Conservation (phyloP, 1,140 invertebrate species). For the Portunus trituberculatus region DNA sequence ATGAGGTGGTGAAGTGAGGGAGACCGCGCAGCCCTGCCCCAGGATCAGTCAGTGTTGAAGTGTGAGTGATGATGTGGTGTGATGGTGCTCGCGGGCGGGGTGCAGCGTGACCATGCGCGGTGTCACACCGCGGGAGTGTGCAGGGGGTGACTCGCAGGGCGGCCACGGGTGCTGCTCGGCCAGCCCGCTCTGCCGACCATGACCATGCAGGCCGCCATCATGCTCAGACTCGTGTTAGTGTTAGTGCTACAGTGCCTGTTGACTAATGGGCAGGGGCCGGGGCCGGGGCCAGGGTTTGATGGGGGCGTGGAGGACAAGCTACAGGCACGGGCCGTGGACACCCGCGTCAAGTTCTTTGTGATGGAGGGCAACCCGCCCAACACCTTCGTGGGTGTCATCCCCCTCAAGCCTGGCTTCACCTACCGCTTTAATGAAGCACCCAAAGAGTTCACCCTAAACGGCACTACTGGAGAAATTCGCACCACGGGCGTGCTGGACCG, state of each 20-base stretch:
- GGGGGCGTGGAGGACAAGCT: constrained; percentile 83
- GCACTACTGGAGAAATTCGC: constrained; percentile 89
- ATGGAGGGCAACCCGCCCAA: constrained; percentile 90
- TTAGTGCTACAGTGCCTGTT: constrained; percentile 78
- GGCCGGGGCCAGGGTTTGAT: constrained; percentile 73
- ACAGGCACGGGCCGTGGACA: constrained; percentile 93
- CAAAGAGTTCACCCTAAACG: constrained; percentile 89
- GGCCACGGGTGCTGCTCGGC: constrained; percentile 66
- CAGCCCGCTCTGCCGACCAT: constrained; percentile 66
- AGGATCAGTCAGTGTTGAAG: constrained; percentile 64
- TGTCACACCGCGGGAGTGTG: constrained; percentile 67
- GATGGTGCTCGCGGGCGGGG: constrained; percentile 67
- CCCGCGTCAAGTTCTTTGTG: constrained; percentile 90
- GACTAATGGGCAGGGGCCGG: constrained; percentile 79
- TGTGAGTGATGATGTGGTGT: constrained; percentile 68
- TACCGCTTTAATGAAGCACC: constrained; percentile 95
- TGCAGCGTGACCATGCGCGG: constrained; percentile 70
- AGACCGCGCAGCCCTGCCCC: constrained; percentile 60
- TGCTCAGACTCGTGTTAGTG: constrained; percentile 78
- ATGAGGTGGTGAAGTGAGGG: constrained; percentile 74
- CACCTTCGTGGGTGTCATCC: constrained; percentile 91
- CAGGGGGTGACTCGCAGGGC: constrained; percentile 71
- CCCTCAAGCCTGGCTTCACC: constrained; percentile 91
- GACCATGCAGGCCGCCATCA: constrained; percentile 72
- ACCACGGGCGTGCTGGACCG: constrained; percentile 91